Percentiles rank a stretch among this genome's conserved stretches.
phyloP scores from a whole-genome alignment of 2,113 vertebrate genomes.

The Alethe castanea region DNA sequence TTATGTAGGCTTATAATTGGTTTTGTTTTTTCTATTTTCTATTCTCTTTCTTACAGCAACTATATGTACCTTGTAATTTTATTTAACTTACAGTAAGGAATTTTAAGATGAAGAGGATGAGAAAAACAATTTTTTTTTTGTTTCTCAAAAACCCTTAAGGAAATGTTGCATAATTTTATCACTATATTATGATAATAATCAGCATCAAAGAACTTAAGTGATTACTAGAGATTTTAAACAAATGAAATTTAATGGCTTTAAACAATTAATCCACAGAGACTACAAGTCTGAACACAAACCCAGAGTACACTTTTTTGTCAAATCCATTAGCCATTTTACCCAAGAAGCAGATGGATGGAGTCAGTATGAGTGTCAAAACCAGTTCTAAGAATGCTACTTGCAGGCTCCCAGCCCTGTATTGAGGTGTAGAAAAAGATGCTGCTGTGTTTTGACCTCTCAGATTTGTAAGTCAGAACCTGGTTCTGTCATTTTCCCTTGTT shows the following conservation, averaged over 20 bases:
- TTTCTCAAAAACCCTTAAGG: neutral
- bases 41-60: neutral
- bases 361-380: neutral
- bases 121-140: neutral
- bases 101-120: neutral
- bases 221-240: neutral
- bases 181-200: neutral
- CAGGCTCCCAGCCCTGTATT: neutral
- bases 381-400: neutral
- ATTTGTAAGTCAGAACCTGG: neutral
- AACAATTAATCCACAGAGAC: neutral
- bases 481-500: neutral
- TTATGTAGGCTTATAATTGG: neutral
- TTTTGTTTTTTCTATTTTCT: neutral
- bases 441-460: neutral
- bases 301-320: neutral
- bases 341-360: neutral
- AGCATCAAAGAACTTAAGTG: neutral
- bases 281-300: neutral
- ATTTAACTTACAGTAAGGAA: neutral
- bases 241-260: neutral
- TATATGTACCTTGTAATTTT: neutral
- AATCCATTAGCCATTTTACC: neutral
- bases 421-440: neutral
- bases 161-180: neutral